These are phyloP conservation scores for Danaus plexippus DNA, from an alignment of 1,140 invertebrate genomes.

Conservation along the genomic window DNA sequence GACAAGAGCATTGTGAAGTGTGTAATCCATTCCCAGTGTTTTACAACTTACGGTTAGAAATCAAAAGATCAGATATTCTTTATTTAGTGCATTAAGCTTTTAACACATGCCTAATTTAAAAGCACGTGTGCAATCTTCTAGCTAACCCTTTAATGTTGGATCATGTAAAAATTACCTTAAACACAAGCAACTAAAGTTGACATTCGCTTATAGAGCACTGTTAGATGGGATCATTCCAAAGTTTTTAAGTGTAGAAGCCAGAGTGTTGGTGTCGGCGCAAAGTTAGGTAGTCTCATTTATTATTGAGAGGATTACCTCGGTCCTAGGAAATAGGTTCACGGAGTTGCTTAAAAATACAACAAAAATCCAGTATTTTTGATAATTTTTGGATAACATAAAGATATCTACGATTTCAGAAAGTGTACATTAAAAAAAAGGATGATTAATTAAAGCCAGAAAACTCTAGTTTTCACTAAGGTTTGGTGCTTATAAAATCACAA, in stretches of 20 bases:
- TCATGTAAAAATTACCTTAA: slow-evolving; percentile 22
- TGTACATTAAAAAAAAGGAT: too few relatives aligned
- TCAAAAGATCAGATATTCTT: slow-evolving; percentile 23
- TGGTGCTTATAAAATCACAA: too few relatives aligned
- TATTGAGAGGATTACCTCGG: slow-evolving; percentile 54
- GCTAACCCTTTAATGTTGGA: slow-evolving; percentile 24
- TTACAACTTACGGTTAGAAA: slow-evolving; percentile 6
- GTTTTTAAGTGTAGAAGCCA: slow-evolving; percentile 47
- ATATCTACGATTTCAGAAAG: too few relatives aligned
- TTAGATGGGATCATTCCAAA: slow-evolving; percentile 33
- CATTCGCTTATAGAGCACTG: slow-evolving; percentile 10
- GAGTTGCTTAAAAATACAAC: slow-evolving; percentile 9
- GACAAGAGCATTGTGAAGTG: too few relatives aligned
- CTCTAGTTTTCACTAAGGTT: too few relatives aligned
- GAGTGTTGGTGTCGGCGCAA: slow-evolving; percentile 53
- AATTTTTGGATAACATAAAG: too few relatives aligned
- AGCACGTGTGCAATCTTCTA: slow-evolving; percentile 20
- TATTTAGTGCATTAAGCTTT: slow-evolving; percentile 63
- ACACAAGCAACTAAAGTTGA: slow-evolving; percentile 19
- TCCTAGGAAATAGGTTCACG: slow-evolving; percentile 11
- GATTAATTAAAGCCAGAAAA: too few relatives aligned
- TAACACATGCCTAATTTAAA: slow-evolving; percentile 65
- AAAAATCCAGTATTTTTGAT: slow-evolving; percentile 7
- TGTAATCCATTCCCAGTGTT: too few relatives aligned
- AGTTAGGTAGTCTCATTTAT: slow-evolving; percentile 64